Evolutionary conservation across 2,888 invertebrate genomes (phyloP), one percentile per base, ranked within the genome.

Genomic region (Cyaniris semiargus): DNA sequence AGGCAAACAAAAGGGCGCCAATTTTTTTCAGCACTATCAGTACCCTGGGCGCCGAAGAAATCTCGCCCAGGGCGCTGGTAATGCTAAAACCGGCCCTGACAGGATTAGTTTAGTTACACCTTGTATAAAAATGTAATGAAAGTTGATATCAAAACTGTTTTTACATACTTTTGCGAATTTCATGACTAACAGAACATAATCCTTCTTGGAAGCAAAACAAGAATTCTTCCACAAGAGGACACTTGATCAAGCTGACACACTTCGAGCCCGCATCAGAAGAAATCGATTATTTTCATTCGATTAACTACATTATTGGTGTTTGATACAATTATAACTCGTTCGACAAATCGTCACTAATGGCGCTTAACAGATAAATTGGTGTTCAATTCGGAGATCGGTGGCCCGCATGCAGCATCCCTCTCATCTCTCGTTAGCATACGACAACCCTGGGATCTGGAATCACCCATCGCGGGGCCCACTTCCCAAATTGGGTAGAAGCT

Each of bases 351-450:
- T 76, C 75, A 76, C 79, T 76, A 79, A 81, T 79, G 81, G 79
- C 80, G 72, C 82, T 83, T 86, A 91, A 89, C 88, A 82, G 86
- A 87, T 90, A 91, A 92, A 92, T 93, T 93, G 92, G 85, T 83
- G 84, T 83, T 83, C 92, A 92, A 93, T 92, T 92, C 87, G 83
- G 82, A 80, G 85, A 85, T 86, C 91, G 87, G 90, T 88, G 87
- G 86, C 92, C 92, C 93, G 92, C 92, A 91, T 91, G 84, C 87
- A 86, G 85, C 88, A 88, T 90, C 92, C 90, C 90, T 90, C 91
- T 91, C 86, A 86, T 86, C 84, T 84, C 85, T 72, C 34, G 90
- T 90, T 89, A 90, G 89, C 90, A 89, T 90, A 88, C 82, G 84
- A 82, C 83, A 80, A 79, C 80, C 80, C 82, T 80, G 82, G 78